A percentile compares a stretch with the other conserved stretches of the same genome.
These are phyloP conservation scores for Morpho helenor DNA, from an alignment of 2,888 invertebrate genomes.

Conservation along the genomic window DNA sequence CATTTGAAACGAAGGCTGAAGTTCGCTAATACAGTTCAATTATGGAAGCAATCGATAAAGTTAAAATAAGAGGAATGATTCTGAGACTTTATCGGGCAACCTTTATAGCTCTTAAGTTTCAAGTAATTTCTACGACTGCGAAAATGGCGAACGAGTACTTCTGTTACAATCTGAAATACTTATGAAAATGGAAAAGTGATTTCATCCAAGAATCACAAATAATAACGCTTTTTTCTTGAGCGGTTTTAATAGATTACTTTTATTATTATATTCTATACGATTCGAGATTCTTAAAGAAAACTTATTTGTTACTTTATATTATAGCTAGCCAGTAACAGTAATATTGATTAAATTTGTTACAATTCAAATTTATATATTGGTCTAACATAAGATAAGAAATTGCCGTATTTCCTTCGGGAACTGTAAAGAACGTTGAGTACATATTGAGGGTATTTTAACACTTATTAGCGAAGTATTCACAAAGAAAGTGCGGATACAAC, in stretches of 20 bases:
- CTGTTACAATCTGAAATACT: conserved; percentile 12
- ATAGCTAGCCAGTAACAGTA: no score
- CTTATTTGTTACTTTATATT: no score
- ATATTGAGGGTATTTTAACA: no score
- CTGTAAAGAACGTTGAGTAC: no score
- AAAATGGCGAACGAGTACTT: conserved; percentile 13
- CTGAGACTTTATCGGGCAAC: conserved; percentile 16
- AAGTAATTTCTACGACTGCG: conserved; percentile 14
- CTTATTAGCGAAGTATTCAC: no score
- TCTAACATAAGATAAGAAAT: no score
- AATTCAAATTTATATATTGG: no score
- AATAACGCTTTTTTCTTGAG: background rate
- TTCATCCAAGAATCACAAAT: conserved; percentile 3
- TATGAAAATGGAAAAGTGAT: conserved; percentile 10
- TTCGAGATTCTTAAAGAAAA: no score
- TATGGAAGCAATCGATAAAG: conserved; percentile 23
- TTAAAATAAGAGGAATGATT: conserved; percentile 18
- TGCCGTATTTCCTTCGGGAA: no score
- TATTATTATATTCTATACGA: background rate
- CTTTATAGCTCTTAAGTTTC: conserved; percentile 18
- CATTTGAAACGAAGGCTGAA: conserved; percentile 13
- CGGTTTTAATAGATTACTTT: background rate
- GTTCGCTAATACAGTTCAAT: conserved; percentile 19
- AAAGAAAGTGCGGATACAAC: no score
- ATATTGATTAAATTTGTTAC: no score